Evolutionary conservation across 2,113 vertebrate species (phyloP).

Genomic region (Gobius niger): DNA sequence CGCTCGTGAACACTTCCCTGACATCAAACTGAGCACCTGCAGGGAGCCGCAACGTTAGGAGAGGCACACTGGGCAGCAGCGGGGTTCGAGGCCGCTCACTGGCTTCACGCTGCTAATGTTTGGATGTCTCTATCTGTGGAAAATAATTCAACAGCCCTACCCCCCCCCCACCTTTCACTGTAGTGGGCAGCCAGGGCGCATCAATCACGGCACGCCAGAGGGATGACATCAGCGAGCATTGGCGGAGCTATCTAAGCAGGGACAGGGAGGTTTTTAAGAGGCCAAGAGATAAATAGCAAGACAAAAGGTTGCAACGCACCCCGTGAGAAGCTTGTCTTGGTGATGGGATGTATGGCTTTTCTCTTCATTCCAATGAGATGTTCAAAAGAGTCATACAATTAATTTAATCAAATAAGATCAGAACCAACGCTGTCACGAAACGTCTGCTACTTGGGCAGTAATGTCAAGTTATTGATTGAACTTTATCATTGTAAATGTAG

Average conservation of each 20-base stretch:
- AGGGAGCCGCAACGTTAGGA: slow-evolving; percentile 31
- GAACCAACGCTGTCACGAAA: neutral
- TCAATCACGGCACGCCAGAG: slow-evolving; percentile 72
- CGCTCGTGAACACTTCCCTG: slow-evolving; percentile 45
- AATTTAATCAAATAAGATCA: too few relatives aligned
- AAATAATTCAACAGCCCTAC: slow-evolving; percentile 39
- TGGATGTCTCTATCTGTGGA: slow-evolving; percentile 71
- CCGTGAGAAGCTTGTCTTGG: slow-evolving; percentile 68
- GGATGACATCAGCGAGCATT: slow-evolving; percentile 78
- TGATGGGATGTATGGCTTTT: too few relatives aligned
- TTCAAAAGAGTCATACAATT: too few relatives aligned
- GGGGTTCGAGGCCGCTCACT: slow-evolving; percentile 49
- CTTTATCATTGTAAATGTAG: too few relatives aligned
- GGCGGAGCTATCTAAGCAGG: slow-evolving; percentile 73
- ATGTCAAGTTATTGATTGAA: too few relatives aligned
- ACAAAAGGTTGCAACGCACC: slow-evolving; percentile 61
- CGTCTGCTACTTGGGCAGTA: slow-evolving; percentile 38
- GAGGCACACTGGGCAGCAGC: slow-evolving; percentile 29
- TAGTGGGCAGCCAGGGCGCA: slow-evolving; percentile 68
- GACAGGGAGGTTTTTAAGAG: slow-evolving; percentile 52
- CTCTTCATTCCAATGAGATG: too few relatives aligned
- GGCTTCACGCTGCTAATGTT: slow-evolving; percentile 51
- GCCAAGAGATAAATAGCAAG: slow-evolving; percentile 74
- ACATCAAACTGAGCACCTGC: slow-evolving; percentile 55
- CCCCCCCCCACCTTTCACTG: slow-evolving; percentile 45